Evolutionary conservation across 2,113 vertebrate species (phyloP), one percentile per base, ranked within the genome.

Genomic region (Chauna torquata): DNA sequence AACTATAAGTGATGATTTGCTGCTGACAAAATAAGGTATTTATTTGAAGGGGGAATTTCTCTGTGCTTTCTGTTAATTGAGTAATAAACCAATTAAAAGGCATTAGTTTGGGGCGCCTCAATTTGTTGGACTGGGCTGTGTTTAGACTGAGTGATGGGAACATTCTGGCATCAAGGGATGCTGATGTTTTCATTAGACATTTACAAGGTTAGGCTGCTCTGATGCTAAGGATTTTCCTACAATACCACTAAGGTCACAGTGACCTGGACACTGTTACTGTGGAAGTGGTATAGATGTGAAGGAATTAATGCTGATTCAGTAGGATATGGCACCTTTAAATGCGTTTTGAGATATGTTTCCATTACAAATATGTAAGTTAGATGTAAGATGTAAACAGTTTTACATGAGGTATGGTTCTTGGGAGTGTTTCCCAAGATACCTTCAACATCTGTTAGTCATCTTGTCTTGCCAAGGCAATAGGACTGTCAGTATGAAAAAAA

Each of bases 251-350:
- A 78, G 32, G 44, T 52, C 19, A 14, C 44, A 16, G 65, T 11
- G 65, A 59, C 72, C 80, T 36, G 0, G 1, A 6, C 3, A n/a
- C 30, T 1, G 13, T 45, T 8, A 3, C 34, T 12, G 28, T 3
- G 0, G 30, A 55, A 47, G 15, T 10, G 42, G 34, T 40, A 28
- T 30, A 38, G 42, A 18, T 2, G 52, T 5, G 28, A 78, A 22
- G 3, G 24, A 27, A 47, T 57, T 5, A 16, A 14, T 8, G 17
- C 19, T 25, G 12, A 0, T 30, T 54, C 50, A 45, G 50, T 3
- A n/a, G 71, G 20, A 36, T 11, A 12, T 4, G 47, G 40, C 76
- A 49, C 69, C n/a, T 59, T 23, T 27, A 40, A 45, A 32, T 23
- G 44, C 12, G 15, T 18, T 66, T 23, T 40, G 45, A 34, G 54